Conservation (phyloP, 2,113 vertebrate species). For the Peucedramus taeniatus region DNA sequence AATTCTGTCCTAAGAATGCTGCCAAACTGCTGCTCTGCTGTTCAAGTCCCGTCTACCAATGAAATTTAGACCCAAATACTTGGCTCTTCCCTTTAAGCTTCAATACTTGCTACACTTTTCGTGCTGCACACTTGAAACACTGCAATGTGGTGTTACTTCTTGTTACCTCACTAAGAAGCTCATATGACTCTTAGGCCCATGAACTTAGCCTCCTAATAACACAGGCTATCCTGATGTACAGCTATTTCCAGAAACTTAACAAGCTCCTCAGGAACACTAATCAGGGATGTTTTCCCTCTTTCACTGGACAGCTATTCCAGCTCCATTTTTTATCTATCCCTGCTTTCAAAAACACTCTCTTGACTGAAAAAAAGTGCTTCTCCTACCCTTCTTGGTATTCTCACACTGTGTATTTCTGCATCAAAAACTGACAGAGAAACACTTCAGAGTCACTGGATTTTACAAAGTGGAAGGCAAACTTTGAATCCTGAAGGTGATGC, state of each 20-base stretch:
- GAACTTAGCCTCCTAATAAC: not conserved
- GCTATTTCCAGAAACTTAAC: not conserved
- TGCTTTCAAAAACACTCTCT: not conserved
- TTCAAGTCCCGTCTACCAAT: not conserved
- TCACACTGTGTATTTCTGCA: not conserved
- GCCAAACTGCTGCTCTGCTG: not conserved
- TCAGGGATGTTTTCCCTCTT: not conserved
- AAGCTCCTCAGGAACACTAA: not conserved
- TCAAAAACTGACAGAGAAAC: not conserved
- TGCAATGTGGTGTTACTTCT: not conserved
- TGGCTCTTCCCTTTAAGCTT: not conserved
- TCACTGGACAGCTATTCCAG: not conserved
- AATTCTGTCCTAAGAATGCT: not conserved
- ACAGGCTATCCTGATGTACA: not conserved
- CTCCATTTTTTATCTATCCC: not conserved
- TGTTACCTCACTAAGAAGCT: not conserved
- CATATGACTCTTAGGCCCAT: not conserved
- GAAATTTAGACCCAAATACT: not conserved
- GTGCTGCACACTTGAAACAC: not conserved
- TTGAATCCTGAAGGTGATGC: not conserved
- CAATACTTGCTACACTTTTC: not conserved
- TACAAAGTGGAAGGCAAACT: not conserved
- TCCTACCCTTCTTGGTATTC: not conserved
- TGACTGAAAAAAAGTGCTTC: not conserved
- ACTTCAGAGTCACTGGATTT: not conserved